Percentiles rank a stretch among this genome's conserved stretches.
Conservation (phyloP, 2,797 vertebrate genomes). For the Synaphobranchus kaupii region DNA sequence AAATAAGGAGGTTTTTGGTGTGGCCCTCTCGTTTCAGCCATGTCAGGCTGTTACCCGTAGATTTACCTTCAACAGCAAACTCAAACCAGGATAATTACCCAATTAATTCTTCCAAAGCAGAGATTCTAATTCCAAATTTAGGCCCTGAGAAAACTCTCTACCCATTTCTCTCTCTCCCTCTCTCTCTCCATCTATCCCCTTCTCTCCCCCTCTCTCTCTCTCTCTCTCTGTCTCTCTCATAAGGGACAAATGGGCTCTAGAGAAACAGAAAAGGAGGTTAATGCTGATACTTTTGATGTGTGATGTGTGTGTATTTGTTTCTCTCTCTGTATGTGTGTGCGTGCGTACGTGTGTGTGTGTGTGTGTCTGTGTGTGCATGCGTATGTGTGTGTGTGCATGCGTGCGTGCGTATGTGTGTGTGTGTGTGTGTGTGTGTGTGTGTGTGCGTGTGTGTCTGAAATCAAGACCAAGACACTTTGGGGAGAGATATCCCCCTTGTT, state of each 20-base stretch:
- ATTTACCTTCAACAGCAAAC: background rate
- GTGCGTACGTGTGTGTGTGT: background rate
- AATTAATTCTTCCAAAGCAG: background rate
- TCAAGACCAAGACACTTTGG: background rate
- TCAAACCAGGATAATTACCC: background rate
- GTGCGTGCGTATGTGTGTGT: background rate
- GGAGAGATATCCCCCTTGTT: background rate
- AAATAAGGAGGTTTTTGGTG: background rate
- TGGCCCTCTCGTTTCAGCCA: background rate
- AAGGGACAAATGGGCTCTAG: conserved; percentile 46
- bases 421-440: background rate
- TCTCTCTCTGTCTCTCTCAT: conserved; percentile 17
- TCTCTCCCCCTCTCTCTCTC: conserved; percentile 26
- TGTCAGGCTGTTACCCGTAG: background rate
- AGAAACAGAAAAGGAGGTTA: conserved; percentile 49
- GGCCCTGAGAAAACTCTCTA: background rate
- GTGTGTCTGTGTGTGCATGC: background rate
- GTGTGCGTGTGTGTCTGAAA: background rate
- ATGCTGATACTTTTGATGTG: background rate
- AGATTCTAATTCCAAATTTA: background rate
- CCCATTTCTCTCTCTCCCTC: conserved; percentile 20
- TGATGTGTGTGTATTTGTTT: background rate
- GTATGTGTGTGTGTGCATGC: background rate
- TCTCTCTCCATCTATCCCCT: too few relatives aligned
- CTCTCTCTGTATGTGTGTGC: background rate